phyloP scores from a whole-genome alignment of 2,888 invertebrate species.

The Pristionchus maxplancki region DNA sequence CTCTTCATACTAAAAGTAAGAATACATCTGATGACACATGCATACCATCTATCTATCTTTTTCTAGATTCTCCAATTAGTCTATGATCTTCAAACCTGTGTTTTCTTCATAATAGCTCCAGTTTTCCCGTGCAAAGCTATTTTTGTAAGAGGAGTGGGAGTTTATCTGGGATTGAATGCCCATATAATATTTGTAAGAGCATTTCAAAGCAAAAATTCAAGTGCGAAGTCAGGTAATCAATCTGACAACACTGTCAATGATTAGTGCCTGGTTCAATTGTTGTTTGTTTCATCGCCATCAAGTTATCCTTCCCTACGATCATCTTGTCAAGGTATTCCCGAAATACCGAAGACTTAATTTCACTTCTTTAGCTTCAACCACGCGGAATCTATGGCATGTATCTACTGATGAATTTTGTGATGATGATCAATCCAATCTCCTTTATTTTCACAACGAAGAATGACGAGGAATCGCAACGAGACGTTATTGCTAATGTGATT shows the following conservation, averaged over 20 bases:
- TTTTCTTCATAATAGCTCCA: neutral
- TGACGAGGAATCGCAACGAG: neutral
- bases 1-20: neutral
- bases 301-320: neutral
- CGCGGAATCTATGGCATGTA: neutral
- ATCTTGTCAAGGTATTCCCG: neutral
- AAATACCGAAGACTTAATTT: neutral
- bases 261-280: neutral
- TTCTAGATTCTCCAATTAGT: neutral
- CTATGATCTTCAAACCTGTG: neutral
- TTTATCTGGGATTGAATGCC: neutral
- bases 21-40: neutral
- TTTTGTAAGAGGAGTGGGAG: neutral
- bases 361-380: neutral
- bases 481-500: neutral
- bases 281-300: constrained; percentile 2
- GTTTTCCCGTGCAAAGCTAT: neutral
- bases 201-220: too few species aligned
- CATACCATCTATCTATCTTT: neutral
- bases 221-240: constrained; percentile 29
- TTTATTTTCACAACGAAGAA: neutral
- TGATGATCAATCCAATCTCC: constrained; percentile 6
- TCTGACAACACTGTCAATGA: neutral
- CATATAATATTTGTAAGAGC: neutral
- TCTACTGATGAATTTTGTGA: neutral